phyloP scores from a whole-genome alignment of 2,888 invertebrate species.

The Nycteola revayana region DNA sequence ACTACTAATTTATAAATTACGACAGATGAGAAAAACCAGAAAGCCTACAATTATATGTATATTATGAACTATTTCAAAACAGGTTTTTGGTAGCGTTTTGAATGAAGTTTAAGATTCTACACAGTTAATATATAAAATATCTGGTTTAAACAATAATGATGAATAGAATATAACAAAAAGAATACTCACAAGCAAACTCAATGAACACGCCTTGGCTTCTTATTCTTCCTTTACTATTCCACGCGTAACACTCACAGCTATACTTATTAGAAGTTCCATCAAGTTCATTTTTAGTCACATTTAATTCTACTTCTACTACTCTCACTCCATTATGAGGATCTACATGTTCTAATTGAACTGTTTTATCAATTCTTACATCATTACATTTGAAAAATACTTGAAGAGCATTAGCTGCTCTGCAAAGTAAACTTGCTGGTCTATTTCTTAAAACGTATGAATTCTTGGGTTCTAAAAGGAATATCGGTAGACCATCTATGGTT shows the following conservation, averaged over 20 bases:
- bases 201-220: conserved; percentile 89
- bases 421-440: conserved; percentile 92
- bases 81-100: no score
- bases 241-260: conserved; percentile 93
- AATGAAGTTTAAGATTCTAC: no score
- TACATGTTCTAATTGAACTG: conserved; percentile 87
- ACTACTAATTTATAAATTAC: no score
- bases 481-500: conserved; percentile 88
- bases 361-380: conserved; percentile 78
- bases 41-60: no score
- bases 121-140: no score
- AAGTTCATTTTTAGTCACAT: conserved; percentile 89
- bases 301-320: conserved; percentile 88
- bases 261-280: conserved; percentile 92
- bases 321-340: conserved; percentile 91
- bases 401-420: conserved; percentile 95
- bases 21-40: no score
- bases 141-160: no score
- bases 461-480: conserved; percentile 93
- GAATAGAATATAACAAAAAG: no score
- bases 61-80: no score
- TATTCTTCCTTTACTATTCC: conserved; percentile 89
- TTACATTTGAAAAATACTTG: conserved; percentile 92
- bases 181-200: conserved; percentile 92
- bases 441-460: conserved; percentile 94